Percentiles rank a stretch among this genome's conserved stretches.
Evolutionary conservation across 2,888 invertebrate genomes (phyloP).

Genomic region (Julus scandinavius): DNA sequence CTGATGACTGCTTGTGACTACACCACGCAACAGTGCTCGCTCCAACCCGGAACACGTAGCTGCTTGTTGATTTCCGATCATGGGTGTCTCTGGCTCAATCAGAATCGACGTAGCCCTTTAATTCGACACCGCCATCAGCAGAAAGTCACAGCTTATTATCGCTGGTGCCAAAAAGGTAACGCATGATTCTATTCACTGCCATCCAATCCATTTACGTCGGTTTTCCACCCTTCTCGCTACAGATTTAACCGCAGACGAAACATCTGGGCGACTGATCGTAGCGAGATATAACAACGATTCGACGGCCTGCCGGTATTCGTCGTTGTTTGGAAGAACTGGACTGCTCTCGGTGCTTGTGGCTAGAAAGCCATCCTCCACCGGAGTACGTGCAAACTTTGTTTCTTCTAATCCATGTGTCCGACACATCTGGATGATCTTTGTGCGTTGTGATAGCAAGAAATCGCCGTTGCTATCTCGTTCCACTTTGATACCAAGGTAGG

Average conservation of each 20-base stretch:
- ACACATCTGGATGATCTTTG: neutral
- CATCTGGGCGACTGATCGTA: neutral
- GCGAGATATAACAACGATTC: neutral
- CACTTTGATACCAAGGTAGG: slow-evolving; percentile 28
- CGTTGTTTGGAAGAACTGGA: neutral
- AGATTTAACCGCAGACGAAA: neutral
- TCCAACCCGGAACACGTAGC: too few species aligned
- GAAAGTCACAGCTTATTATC: neutral
- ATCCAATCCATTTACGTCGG: neutral
- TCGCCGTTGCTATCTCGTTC: neutral
- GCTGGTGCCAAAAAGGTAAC: neutral
- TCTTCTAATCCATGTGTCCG: neutral
- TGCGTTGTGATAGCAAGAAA: slow-evolving; percentile 2
- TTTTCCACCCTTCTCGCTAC: neutral
- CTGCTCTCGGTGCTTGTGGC: neutral
- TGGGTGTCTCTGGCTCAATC: neutral
- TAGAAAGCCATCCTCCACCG: neutral
- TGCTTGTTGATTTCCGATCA: neutral
- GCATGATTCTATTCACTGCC: neutral
- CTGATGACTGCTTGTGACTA: too few species aligned
- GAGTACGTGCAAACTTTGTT: neutral
- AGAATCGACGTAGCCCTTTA: neutral
- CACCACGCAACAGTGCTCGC: too few species aligned
- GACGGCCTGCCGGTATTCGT: neutral
- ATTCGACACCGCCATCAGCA: neutral